These are phyloP conservation scores for Heteronetta atricapilla DNA, from an alignment of 2,113 vertebrate species.

Conservation along the genomic window DNA sequence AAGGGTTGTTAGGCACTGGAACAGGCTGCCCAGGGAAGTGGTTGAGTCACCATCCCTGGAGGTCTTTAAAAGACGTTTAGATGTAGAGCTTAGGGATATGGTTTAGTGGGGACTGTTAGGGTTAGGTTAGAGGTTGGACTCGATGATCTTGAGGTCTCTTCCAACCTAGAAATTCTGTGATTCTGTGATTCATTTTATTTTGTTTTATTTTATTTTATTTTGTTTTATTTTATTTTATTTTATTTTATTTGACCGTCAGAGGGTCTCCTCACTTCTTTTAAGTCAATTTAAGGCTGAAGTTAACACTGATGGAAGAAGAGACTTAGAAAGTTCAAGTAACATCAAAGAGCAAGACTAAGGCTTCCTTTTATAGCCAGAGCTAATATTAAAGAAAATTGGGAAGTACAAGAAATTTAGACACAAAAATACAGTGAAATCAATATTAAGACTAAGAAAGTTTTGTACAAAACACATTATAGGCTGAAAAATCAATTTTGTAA, in stretches of 20 bases:
- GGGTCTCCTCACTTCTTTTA: not conserved
- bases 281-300: not conserved
- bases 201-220: not conserved
- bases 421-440: conserved; percentile 47
- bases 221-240: not conserved
- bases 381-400: conserved; percentile 40
- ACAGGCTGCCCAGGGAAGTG: no score
- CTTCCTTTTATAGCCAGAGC: conserved; percentile 8
- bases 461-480: conserved; percentile 29
- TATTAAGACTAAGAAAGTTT: conserved; percentile 49
- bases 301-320: not conserved
- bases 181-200: no score
- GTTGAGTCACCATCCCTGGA: no score
- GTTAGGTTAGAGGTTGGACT: no score
- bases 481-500: conserved; percentile 61
- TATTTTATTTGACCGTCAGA: not conserved
- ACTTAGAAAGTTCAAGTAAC: not conserved
- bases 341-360: not conserved
- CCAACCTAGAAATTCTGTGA: no score
- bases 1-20: no score
- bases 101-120: no score
- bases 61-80: no score
- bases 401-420: conserved; percentile 17
- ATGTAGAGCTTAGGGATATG: no score
- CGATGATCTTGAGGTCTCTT: no score